Conservation (phyloP, 2,888 invertebrate species). For the Eilema sororculum region DNA sequence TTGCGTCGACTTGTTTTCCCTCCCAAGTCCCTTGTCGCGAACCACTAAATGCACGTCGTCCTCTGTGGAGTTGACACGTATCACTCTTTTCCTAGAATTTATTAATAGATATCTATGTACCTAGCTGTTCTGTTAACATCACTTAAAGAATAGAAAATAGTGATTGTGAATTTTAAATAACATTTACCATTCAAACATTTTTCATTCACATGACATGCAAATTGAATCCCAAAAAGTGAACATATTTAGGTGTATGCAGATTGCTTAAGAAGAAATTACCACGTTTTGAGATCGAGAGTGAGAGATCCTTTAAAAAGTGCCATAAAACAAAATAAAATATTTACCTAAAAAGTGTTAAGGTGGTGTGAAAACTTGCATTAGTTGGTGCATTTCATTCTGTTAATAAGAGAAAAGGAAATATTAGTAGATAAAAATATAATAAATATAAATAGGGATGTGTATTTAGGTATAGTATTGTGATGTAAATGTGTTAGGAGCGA, state of each 20-base stretch:
- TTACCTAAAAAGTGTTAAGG: conserved; percentile 73
- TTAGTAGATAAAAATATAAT: conserved; percentile 51
- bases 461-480: conserved; percentile 24
- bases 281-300: conserved; percentile 14
- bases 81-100: conserved; percentile 91
- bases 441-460: conserved; percentile 37
- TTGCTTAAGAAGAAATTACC: neutral
- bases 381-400: conserved; percentile 80
- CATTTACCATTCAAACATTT: conserved; percentile 23
- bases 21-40: conserved; percentile 90
- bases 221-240: conserved; percentile 24
- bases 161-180: conserved; percentile 21
- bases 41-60: conserved; percentile 92
- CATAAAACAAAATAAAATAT: conserved; percentile 52
- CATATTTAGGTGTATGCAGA: neutral
- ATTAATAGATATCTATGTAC: conserved; percentile 86
- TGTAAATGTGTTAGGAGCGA: conserved; percentile 33
- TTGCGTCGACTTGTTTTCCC: conserved; percentile 92
- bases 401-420: conserved; percentile 66
- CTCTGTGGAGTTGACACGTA: conserved; percentile 91
- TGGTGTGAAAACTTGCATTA: conserved; percentile 72
- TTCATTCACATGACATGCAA: conserved; percentile 36
- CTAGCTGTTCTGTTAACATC: conserved; percentile 71
- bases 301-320: conserved; percentile 24
- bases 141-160: conserved; percentile 40